Evolutionary conservation across 2,888 invertebrate species (phyloP).

Genomic region (Aleiodes testaceus): DNA sequence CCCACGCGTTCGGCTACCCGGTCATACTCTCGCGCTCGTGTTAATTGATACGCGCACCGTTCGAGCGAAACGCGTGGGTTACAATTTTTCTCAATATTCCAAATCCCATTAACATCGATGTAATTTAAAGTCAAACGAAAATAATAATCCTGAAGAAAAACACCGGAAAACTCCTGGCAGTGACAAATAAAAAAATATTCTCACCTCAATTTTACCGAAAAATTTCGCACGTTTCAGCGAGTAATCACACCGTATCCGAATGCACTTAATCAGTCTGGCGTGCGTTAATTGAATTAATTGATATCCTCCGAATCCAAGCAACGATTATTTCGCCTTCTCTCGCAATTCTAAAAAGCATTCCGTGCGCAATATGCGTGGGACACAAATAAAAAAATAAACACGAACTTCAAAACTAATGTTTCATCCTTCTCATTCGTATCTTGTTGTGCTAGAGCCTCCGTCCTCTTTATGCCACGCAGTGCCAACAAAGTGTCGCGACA

Average conservation of each 20-base stretch:
- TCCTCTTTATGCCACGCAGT: conserved; percentile 10
- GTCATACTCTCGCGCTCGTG: conserved; percentile 22
- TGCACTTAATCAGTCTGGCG: conserved; percentile 40
- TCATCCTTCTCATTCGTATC: conserved; percentile 9
- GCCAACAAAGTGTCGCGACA: conserved; percentile 41
- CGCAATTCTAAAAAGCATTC: too few relatives aligned
- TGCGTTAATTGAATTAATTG: conserved; percentile 45
- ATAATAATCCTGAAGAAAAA: too few relatives aligned
- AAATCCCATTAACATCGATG: conserved; percentile 30
- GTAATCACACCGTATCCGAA: conserved; percentile 27
- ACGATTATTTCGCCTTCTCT: not conserved
- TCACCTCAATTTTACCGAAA: conserved; percentile 4
- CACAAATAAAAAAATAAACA: conserved; percentile 6
- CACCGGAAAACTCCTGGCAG: too few relatives aligned
- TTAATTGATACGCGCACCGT: conserved; percentile 41
- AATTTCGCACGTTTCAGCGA: conserved; percentile 17
- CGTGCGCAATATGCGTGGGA: conserved; percentile 42
- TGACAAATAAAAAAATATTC: conserved; percentile 11
- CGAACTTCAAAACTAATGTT: conserved; percentile 8
- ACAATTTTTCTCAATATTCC: conserved; percentile 3
- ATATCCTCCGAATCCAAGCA: conserved; percentile 30
- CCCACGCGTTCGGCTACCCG: conserved; percentile 32
- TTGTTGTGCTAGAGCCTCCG: not conserved
- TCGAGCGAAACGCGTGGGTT: conserved; percentile 33
- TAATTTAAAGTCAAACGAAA: conserved; percentile 22